A percentile compares a stretch with the other conserved stretches of the same genome.
Conservation (phyloP, 1,140 invertebrate genomes). For the Rhysida immarginata region DNA sequence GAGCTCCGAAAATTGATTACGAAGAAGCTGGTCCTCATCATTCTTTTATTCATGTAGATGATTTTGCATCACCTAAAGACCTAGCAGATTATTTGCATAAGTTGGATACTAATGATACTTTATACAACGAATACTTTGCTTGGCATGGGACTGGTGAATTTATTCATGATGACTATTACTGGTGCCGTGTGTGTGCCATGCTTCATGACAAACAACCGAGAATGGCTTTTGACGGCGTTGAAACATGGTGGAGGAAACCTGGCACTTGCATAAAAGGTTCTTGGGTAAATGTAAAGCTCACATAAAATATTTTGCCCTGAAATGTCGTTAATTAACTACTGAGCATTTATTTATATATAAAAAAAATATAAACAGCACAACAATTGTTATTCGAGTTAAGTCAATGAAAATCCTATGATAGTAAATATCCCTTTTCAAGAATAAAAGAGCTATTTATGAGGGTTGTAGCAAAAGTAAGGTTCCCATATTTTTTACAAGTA, state of each 20-base stretch:
- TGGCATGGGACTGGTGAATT: slow-evolving; percentile 61
- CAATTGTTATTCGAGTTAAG: too few species aligned
- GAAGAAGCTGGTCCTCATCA: slow-evolving; percentile 65
- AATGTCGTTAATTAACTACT: too few species aligned
- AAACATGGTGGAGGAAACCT: neutral
- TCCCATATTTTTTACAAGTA: too few species aligned
- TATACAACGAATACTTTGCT: slow-evolving; percentile 84
- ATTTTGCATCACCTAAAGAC: slow-evolving; percentile 69
- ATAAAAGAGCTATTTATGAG: too few species aligned
- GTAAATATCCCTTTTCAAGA: too few species aligned
- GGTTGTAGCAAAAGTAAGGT: too few species aligned
- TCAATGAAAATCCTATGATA: too few species aligned
- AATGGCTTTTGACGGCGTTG: neutral
- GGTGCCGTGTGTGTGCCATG: slow-evolving; percentile 84
- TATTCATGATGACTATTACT: slow-evolving; percentile 64
- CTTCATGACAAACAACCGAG: slow-evolving; percentile 47
- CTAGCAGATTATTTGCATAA: slow-evolving; percentile 69
- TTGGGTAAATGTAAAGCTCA: too few species aligned
- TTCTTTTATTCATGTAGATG: slow-evolving; percentile 84
- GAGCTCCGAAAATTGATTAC: slow-evolving; percentile 78
- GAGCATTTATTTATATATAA: too few species aligned
- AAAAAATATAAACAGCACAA: too few species aligned
- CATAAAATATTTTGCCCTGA: too few species aligned
- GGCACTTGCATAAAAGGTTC: too few species aligned
- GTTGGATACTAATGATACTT: slow-evolving; percentile 64